Evolutionary conservation across 2,888 invertebrate species (phyloP), one percentile per base, ranked within the genome.

Genomic region (Sussaba pulchella): DNA sequence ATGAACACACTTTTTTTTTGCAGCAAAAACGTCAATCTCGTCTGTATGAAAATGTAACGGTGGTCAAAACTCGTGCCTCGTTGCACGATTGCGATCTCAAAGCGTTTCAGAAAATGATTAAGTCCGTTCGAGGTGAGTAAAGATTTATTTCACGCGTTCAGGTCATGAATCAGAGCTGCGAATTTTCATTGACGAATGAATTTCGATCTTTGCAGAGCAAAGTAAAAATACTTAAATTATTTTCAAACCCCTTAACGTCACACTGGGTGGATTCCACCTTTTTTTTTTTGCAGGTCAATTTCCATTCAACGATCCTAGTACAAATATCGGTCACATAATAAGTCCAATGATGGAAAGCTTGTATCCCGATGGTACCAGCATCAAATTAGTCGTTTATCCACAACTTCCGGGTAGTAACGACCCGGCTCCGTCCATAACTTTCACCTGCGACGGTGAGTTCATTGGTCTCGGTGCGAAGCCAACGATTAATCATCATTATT

Each of bases 291-390:
- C 91, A 95, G 96, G 94, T 92, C 95, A 95, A 87, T 98, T 96
- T 92, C 93, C 94, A 0, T 94, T 96, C 89, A 94, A 95, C 67
- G 97, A 98, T 91, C 94, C 94, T 19, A 94, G 93, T 76, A 96
- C 97, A 12, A 99, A 99, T 93, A 95, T 96, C 47, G 99, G 99
- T 0, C 95, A 98, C 88, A 96, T 99, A 77, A 95, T 98, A 82
- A 98, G 98, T 84, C 96, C 98, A 0, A 95, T 97, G 88, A 96
- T 98, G 85, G 96, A 96, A 85, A 96, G 96, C 89, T 94, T 95
- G 84, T 97, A 97, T 91, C 94, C 95, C 31, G 95, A 95, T 79
- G 95, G 96, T 84, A 97, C 97, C 64, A 98, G 98, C 91, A 96
- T 99, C 85, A 98, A 98, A 93, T 93, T 99, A 84, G 94, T 97